Evolutionary conservation across 2,113 vertebrate species (phyloP), one percentile per base, ranked within the genome.

Genomic region (Aptenodytes forsteri): DNA sequence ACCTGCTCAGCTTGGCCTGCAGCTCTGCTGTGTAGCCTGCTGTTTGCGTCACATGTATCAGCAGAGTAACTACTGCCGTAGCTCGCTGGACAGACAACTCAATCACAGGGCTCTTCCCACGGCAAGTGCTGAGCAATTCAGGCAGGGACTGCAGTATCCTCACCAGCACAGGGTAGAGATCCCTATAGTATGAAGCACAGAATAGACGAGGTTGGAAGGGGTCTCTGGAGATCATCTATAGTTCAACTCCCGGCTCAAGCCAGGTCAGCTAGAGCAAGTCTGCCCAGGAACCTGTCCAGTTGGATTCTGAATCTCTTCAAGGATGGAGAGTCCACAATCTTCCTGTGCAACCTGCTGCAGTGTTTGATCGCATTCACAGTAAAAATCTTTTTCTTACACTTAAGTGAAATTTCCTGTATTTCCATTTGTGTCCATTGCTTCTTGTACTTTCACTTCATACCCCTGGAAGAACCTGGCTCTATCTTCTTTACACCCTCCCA

Each of bases 111-210:
- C 96, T 97, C 27, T 94, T 97, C 18, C 83, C 69, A 36, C 3
- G 7, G 70, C 62, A 92, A 44, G 66, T 1, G 12, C 38, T 40
- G 34, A 98, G 96, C 42, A 96, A 52, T 7, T 93, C 84, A 0
- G 98, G 98, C 25, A 98, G 87, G 2, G 98, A 97, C 98, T 99
- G 99, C 64, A 99, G 87, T 19, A 97, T 96, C 96, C 79, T 98
- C 93, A 99, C 97, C 93, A 99, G 97, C 86, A 99, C 98, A 47
- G 99, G 98, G 93, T 99, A 99, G 32, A 99, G 98, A 86, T 99
- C 99, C 96, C 99, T 99, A 91, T 3, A 77, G 79, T 7, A 66
- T 8, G 13, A 81, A 96, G 76, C 13, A 92, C 25, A 90, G 34
- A 82, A 83, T 0, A 77, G 16, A 66, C 34, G 21, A 29, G 4